A percentile compares a stretch with the other conserved stretches of the same genome.
These are phyloP conservation scores for Gnatocerus cornutus DNA, from an alignment of 2,888 invertebrate species.

Conservation along the genomic window DNA sequence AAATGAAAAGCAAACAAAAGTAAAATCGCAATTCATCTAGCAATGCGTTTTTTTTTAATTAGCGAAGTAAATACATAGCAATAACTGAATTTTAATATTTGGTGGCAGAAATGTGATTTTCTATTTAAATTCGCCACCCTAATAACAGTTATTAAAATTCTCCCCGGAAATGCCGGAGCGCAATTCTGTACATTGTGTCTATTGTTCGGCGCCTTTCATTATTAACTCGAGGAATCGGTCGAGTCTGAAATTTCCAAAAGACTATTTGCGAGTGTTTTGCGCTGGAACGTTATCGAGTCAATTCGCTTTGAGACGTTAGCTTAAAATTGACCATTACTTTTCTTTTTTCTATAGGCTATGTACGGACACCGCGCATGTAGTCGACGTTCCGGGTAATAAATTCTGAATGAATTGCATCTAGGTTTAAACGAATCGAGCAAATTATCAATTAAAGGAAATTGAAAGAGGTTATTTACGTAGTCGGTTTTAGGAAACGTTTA, in stretches of 20 bases:
- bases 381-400: conserved; percentile 5
- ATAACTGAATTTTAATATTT: too few relatives aligned
- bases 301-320: too few relatives aligned
- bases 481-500: not conserved
- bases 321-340: too few relatives aligned
- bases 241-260: too few relatives aligned
- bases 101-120: too few relatives aligned
- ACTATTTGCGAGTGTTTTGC: too few relatives aligned
- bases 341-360: too few relatives aligned
- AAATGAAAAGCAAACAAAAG: not conserved
- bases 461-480: not conserved
- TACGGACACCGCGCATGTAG: not conserved
- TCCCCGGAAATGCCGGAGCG: not conserved
- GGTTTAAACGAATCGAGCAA: conserved; percentile 5
- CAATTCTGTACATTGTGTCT: not conserved
- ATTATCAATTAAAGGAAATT: not conserved
- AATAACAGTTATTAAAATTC: too few relatives aligned
- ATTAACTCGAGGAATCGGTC: not conserved
- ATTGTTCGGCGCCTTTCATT: conserved; percentile 5
- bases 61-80: too few relatives aligned
- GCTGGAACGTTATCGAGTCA: too few relatives aligned
- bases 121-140: too few relatives aligned
- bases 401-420: not conserved
- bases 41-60: too few relatives aligned
- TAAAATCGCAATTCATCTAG: not conserved